A percentile compares a stretch with the other conserved stretches of the same genome.
Conservation (phyloP, 1,140 invertebrate genomes). For the Hyles vespertilio region DNA sequence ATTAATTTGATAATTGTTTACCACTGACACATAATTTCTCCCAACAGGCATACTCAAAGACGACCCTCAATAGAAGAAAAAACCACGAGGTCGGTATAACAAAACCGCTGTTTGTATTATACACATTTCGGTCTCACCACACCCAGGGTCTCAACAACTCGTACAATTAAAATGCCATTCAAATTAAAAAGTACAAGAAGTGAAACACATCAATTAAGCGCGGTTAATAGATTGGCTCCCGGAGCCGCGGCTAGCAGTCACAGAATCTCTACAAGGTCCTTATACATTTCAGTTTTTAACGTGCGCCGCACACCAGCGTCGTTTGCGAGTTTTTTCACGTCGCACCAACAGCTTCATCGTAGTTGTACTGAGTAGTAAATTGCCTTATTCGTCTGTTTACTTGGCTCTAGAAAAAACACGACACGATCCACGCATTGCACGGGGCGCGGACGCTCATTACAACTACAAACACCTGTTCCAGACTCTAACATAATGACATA, state of each 20-base stretch:
- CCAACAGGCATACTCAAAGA: no score
- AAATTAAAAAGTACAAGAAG: not conserved
- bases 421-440: slow-evolving; percentile 14
- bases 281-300: slow-evolving; percentile 20
- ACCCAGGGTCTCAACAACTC: no score
- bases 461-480: not conserved
- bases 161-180: no score
- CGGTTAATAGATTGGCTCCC: slow-evolving; percentile 17
- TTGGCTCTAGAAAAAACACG: slow-evolving; percentile 20
- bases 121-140: no score
- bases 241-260: slow-evolving; percentile 7
- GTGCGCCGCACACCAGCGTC: slow-evolving; percentile 7
- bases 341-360: slow-evolving; percentile 28
- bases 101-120: no score
- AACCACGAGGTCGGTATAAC: no score
- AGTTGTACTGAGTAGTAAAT: slow-evolving; percentile 27
- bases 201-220: slow-evolving; percentile 13
- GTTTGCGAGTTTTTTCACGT: slow-evolving; percentile 29
- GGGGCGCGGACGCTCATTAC: slow-evolving; percentile 10
- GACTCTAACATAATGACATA: not conserved
- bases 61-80: no score
- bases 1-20: no score
- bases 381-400: slow-evolving; percentile 30
- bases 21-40: no score
- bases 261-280: slow-evolving; percentile 18